These are phyloP conservation scores for Drosophila setifemur DNA, from an alignment of 1,140 invertebrate genomes.

Conservation along the genomic window DNA sequence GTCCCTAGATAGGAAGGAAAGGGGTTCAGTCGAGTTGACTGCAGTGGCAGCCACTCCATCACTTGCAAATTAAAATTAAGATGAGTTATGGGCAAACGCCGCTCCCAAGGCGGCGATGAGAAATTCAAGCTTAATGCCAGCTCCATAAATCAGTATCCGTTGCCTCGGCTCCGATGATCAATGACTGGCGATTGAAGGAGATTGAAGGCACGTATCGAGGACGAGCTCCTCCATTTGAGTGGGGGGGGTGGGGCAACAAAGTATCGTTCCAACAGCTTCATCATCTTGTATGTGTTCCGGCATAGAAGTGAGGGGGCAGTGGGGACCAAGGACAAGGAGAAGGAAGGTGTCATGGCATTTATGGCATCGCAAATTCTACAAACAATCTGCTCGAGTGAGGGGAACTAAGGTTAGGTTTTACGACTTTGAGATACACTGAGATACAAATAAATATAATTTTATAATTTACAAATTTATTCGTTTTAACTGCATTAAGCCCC, in stretches of 20 bases:
- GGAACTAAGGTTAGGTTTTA: not conserved
- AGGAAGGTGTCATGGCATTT: constrained; percentile 47
- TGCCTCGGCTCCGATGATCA: constrained; percentile 51
- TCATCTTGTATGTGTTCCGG: constrained; percentile 35
- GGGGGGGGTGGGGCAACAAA: constrained; percentile 27
- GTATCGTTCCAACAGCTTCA: constrained; percentile 69
- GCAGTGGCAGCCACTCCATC: constrained; percentile 70
- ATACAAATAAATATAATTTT: too few species aligned
- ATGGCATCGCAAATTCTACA: constrained; percentile 54
- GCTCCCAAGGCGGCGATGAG: constrained; percentile 34
- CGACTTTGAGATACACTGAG: not conserved
- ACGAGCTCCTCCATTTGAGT: constrained; percentile 22
- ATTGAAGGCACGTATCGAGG: constrained; percentile 72
- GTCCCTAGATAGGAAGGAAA: not conserved
- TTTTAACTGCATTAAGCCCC: too few species aligned
- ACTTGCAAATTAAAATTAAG: constrained; percentile 79
- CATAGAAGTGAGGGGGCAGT: not conserved
- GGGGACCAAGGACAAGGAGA: not conserved
- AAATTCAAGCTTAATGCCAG: constrained; percentile 41
- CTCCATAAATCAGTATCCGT: constrained; percentile 76
- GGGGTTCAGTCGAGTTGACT: constrained; percentile 28
- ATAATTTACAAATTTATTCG: not conserved
- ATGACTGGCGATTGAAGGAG: constrained; percentile 55
- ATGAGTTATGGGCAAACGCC: constrained; percentile 68
- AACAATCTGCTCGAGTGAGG: constrained; percentile 53